Base-by-base conservation (phyloP, 2,797 vertebrate genomes). In the Myiotriccus ornatus region DNA sequence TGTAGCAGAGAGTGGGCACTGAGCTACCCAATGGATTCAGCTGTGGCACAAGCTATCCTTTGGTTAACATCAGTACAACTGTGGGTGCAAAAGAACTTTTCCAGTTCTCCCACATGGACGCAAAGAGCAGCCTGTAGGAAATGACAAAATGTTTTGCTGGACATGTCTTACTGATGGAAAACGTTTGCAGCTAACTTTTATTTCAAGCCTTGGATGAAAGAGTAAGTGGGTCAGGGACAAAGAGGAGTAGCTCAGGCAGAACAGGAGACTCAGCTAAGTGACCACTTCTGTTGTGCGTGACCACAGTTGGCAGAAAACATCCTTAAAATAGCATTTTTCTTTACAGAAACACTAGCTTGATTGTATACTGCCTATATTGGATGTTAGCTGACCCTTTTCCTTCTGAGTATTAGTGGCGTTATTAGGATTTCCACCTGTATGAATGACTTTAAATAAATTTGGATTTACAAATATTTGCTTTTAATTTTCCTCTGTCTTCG, bases 271-370 rank as follows among this genome's bases (percentile, higher is more conserved):
- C 57, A 60, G n/a, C 20, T 56, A 34, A 57, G 55, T 53, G 7
- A 63, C 27, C 63, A 64, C 14, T 34, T 85, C 67, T 78, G 65
- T 68, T 69, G 34, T 85, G 35, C 81, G 53, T 85, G 70, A 87
- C 55, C 57, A 82, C 10, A 70, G 30, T 46, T 96, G 94, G 59
- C 94, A 96, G 63, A 85, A 73, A 55, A 87, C 18, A 34, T 67
- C 41, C 76, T 73, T 90, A 71, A 90, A 94, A 91, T 50, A 89
- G 87, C 73, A 22, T 14, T 87, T 89, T 90, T 67, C 71, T 93
- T 93, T 92, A 46, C 43, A 60, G 82, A 89, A 83, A 92, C 65
- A 46, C 27, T 83, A 56, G 20, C 27, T 84, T 90, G 89, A 73
- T 53, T 84, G 41, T 82, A 65, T 8, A 13, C 43, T 53, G 15